Conservation (phyloP, 2,888 invertebrate species). For the Xylophagus ater region DNA sequence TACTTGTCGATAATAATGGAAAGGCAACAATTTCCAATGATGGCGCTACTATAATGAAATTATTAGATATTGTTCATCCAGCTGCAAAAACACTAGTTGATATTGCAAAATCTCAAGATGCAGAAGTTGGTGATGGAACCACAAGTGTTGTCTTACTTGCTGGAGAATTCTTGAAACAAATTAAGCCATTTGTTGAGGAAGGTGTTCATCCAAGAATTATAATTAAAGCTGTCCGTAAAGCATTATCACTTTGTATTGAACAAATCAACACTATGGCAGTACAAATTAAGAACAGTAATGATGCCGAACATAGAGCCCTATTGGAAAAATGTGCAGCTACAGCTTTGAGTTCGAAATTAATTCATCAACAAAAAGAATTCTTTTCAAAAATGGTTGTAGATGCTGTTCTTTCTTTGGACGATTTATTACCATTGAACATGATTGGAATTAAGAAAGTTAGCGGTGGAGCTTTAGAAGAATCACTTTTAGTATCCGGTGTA, state of each 20-base stretch:
- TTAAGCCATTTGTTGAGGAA: slow-evolving; percentile 93
- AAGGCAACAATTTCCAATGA: slow-evolving; percentile 98
- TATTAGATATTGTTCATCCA: slow-evolving; percentile 96
- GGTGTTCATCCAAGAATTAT: slow-evolving; percentile 89
- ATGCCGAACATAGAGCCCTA: slow-evolving; percentile 41
- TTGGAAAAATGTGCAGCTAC: slow-evolving; percentile 89
- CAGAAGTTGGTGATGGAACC: slow-evolving; percentile 98
- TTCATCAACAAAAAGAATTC: slow-evolving; percentile 89
- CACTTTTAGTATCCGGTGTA: slow-evolving; percentile 78
- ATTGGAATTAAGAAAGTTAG: slow-evolving; percentile 96
- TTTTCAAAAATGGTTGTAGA: slow-evolving; percentile 97
- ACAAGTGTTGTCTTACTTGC: slow-evolving; percentile 94
- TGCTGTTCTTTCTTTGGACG: slow-evolving; percentile 84
- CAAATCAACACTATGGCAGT: slow-evolving; percentile 76
- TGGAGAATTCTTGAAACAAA: slow-evolving; percentile 87
- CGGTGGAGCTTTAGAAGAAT: slow-evolving; percentile 75
- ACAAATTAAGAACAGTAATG: slow-evolving; percentile 56
- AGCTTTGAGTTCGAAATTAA: slow-evolving; percentile 93
- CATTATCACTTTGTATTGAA: slow-evolving; percentile 68
- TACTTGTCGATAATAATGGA: slow-evolving; percentile 82
- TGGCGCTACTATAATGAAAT: slow-evolving; percentile 97
- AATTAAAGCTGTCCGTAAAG: slow-evolving; percentile 77
- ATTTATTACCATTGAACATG: slow-evolving; percentile 90
- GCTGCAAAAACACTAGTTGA: slow-evolving; percentile 97
- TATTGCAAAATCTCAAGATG: slow-evolving; percentile 98